Conservation (phyloP, 92 coral and sea anemone species). For the Siderastrea siderea region DNA sequence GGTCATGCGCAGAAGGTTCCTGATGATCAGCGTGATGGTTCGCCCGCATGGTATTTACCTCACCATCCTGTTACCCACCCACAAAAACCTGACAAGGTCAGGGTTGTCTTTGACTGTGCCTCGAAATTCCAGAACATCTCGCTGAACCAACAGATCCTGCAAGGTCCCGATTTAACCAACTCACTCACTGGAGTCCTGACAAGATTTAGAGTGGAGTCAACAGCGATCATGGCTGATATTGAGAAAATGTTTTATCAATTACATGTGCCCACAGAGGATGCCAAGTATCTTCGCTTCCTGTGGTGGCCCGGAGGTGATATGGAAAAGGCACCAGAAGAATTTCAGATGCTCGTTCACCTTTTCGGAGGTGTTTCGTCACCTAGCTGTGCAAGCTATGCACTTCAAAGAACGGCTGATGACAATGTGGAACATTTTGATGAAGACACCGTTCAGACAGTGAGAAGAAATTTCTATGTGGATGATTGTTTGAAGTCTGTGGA, state of each 20-base stretch:
- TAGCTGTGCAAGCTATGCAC: constrained; percentile 58
- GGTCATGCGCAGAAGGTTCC: constrained; percentile 29
- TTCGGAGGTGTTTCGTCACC: constrained; percentile 63
- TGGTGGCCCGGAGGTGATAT: constrained; percentile 70
- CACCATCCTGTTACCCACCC: constrained; percentile 44
- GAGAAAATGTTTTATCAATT: constrained; percentile 73
- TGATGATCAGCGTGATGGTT: constrained; percentile 32
- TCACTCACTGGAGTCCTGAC: constrained; percentile 69
- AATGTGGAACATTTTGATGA: too few relatives aligned
- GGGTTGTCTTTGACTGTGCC: constrained; percentile 75
- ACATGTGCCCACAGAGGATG: constrained; percentile 43
- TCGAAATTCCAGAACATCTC: constrained; percentile 54
- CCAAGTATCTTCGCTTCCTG: constrained; percentile 55
- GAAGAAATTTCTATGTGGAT: too few relatives aligned
- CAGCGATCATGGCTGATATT: constrained; percentile 52
- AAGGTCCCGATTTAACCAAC: constrained; percentile 81
- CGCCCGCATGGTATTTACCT: constrained; percentile 50
- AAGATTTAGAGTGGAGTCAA: constrained; percentile 63
- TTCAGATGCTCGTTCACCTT: constrained; percentile 66
- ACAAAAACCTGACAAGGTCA: constrained; percentile 41
- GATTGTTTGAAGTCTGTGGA: too few relatives aligned
- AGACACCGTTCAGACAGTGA: too few relatives aligned
- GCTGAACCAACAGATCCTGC: constrained; percentile 71
- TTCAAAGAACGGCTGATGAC: constrained; percentile 58
- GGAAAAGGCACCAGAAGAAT: constrained; percentile 42